A percentile compares a stretch with the other conserved stretches of the same genome.
Conservation (phyloP, 2,888 invertebrate genomes). For the Perithous albicinctus region DNA sequence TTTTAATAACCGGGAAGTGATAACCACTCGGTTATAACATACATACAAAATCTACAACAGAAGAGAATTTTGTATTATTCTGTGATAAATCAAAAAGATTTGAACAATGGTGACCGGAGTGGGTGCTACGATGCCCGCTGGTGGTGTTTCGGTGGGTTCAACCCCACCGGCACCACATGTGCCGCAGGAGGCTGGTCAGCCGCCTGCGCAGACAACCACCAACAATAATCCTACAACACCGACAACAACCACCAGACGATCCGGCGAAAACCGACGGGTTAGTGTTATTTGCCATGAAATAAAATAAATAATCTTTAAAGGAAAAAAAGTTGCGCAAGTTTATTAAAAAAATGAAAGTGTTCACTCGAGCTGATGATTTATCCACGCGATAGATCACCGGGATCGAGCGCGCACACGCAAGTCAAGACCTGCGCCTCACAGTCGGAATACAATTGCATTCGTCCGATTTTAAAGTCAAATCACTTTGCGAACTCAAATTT, state of each 20-base stretch:
- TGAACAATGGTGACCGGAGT: constrained; percentile 83
- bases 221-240: constrained; percentile 71
- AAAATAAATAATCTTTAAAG: neutral
- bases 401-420: constrained; percentile 19
- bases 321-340: neutral
- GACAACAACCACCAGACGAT: constrained; percentile 77
- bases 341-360: neutral
- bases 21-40: constrained; percentile 33
- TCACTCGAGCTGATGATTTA: constrained; percentile 34
- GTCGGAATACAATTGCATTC: no score
- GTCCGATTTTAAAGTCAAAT: neutral
- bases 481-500: neutral
- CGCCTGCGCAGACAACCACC: constrained; percentile 81
- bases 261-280: constrained; percentile 85
- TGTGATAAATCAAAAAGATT: constrained; percentile 64
- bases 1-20: constrained; percentile 50
- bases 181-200: constrained; percentile 84
- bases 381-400: constrained; percentile 25
- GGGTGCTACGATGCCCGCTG: constrained; percentile 83
- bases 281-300: constrained; percentile 74
- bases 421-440: no score
- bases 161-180: constrained; percentile 83
- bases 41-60: neutral
- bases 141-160: constrained; percentile 83
- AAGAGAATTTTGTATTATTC: constrained; percentile 30